Evolutionary conservation across 2,888 invertebrate genomes (phyloP), one percentile per base, ranked within the genome.

Genomic region (Pyrgus malvae): DNA sequence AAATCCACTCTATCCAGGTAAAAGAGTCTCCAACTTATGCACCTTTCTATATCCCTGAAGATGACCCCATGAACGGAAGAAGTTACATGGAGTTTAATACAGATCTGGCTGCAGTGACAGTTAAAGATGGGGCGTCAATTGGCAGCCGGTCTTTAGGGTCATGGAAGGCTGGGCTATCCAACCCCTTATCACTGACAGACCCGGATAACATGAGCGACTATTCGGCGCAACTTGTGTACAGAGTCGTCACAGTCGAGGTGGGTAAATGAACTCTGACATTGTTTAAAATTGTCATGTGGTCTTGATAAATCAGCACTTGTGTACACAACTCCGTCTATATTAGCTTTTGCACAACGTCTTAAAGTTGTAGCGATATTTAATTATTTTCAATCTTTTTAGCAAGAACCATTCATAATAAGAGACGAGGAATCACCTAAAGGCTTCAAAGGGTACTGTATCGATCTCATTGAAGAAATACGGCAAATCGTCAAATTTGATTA

Each of bases 361-460:
- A 6, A 40, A 31, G 31, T 33, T 6, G 17, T 17, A 23, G 33
- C 11, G 38, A n/a, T 14, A 12, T 33, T 33, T 66, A 64, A 63
- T 66, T 65, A 58, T 67, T 48, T 56, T 46, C 5, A 45, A 14
- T 29, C 6, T 45, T 27, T 91, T 90, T 73, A 95, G 93, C 96
- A 96, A 94, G 92, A 94, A 56, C 97, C 97, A 0, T 97, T 97
- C 70, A 93, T 97, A 35, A 94, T 95, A 73, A 91, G 91, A 73
- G 94, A 95, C 66, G 91, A 93, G 38, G 91, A 80, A 0, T 85
- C 93, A 0, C 93, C 93, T 0, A 94, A 93, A 76, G 93, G 93
- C 6, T 94, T 92, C 64, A 92, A 91, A 64, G 99, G 99, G 5
- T 99, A 98, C 76, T 99, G 99, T 77, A 97, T 99, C 59, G 99